These are phyloP conservation scores for Otolemur garnettii DNA, from an alignment of 2,113 vertebrate genomes.

Conservation along the genomic window DNA sequence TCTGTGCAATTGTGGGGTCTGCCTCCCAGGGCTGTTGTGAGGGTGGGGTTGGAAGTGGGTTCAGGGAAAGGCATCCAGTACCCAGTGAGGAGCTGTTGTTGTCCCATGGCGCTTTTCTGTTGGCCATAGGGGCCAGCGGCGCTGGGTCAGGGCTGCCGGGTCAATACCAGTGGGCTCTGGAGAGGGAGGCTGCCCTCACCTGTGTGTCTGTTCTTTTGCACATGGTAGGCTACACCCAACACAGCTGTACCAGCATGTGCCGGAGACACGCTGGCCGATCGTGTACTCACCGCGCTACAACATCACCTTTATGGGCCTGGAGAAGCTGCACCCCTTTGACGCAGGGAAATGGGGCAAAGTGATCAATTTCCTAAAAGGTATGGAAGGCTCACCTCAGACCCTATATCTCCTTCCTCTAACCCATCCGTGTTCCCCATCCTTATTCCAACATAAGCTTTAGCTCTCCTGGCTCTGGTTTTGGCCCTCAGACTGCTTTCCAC, in stretches of 20 bases:
- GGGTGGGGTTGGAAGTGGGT: neutral
- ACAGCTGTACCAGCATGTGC: slow-evolving; percentile 90
- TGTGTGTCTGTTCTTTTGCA: slow-evolving; percentile 59
- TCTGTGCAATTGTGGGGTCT: neutral
- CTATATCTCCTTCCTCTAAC: neutral
- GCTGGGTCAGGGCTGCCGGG: neutral
- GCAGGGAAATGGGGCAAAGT: slow-evolving; percentile 98
- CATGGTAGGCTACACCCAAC: slow-evolving; percentile 90
- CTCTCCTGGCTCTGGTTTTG: neutral
- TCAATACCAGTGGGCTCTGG: neutral
- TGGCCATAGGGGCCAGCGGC: neutral
- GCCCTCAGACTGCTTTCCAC: neutral
- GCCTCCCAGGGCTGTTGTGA: neutral
- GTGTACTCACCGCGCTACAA: slow-evolving; percentile 97
- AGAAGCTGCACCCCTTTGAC: slow-evolving; percentile 97
- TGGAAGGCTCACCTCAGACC: neutral
- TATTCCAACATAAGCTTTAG: too few species aligned
- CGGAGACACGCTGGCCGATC: slow-evolving; percentile 91
- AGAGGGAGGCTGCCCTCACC: neutral
- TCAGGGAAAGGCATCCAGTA: neutral
- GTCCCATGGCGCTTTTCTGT: neutral
- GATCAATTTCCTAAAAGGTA: slow-evolving; percentile 96
- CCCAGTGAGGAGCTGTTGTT: neutral
- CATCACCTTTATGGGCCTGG: slow-evolving; percentile 97
- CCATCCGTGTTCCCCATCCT: neutral